Conservation (phyloP, 2,113 vertebrate species). For the Notechis scutatus region DNA sequence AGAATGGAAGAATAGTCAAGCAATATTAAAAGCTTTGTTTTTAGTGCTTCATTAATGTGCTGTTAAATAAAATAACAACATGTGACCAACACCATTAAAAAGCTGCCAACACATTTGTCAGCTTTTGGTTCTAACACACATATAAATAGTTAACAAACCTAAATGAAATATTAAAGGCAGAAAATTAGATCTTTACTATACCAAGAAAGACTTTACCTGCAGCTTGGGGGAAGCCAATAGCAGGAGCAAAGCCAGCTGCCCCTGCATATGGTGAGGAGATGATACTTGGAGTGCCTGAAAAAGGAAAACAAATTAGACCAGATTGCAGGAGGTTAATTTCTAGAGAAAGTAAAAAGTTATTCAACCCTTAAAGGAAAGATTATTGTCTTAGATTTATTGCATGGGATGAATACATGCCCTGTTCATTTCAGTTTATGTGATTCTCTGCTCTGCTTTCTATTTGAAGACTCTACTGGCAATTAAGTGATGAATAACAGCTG, state of each 20-base stretch:
- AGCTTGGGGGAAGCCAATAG: slow-evolving; percentile 69
- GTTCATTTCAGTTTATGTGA: background rate
- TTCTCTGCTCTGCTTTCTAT: background rate
- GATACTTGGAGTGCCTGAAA: slow-evolving; percentile 68
- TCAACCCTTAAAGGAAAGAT: background rate
- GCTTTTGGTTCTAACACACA: background rate
- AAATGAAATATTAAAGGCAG: background rate
- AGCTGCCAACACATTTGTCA: background rate
- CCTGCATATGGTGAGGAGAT: slow-evolving; percentile 70
- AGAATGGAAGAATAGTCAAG: background rate
- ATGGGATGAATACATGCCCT: background rate
- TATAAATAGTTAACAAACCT: background rate
- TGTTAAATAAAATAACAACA: background rate
- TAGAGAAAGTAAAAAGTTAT: background rate
- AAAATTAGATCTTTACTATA: background rate
- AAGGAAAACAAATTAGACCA: slow-evolving; percentile 15
- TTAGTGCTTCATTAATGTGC: background rate
- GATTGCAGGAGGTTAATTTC: background rate
- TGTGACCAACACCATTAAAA: background rate
- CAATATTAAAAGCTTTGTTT: background rate
- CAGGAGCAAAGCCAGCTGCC: slow-evolving; percentile 68
- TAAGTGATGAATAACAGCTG: background rate
- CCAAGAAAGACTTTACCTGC: slow-evolving; percentile 62
- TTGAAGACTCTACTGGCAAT: background rate
- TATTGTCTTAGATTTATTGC: background rate